These are phyloP conservation scores for Acrossocheilus fasciatus DNA, from an alignment of 2,797 vertebrate genomes.

Conservation along the genomic window DNA sequence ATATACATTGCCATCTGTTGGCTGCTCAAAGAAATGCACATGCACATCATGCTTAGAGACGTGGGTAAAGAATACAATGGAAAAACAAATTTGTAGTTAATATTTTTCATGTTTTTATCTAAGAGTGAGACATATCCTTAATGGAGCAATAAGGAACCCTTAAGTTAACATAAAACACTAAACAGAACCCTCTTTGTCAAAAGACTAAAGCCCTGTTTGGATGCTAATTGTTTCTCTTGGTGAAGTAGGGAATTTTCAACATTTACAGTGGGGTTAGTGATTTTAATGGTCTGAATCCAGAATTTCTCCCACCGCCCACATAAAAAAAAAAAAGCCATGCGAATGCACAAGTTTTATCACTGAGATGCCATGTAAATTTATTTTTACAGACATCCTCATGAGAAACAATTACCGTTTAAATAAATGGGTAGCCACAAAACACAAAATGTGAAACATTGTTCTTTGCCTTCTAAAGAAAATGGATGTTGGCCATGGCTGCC, in stretches of 20 bases:
- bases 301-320: background rate
- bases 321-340: background rate
- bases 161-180: background rate
- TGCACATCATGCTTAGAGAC: background rate
- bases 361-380: background rate
- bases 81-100: background rate
- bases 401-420: background rate
- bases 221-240: background rate
- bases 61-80: background rate
- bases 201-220: background rate
- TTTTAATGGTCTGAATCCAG: background rate
- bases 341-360: background rate
- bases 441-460: background rate
- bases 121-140: background rate
- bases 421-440: background rate
- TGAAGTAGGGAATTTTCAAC: background rate
- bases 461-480: background rate
- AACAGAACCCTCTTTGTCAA: background rate
- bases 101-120: background rate
- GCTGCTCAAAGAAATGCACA: background rate
- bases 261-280: background rate
- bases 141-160: background rate
- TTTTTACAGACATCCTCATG: background rate
- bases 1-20: slow-evolving; percentile 49
- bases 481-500: background rate